Evolutionary conservation across 2,888 invertebrate genomes (phyloP).

Genomic region (Chymomyza procnemis): DNA sequence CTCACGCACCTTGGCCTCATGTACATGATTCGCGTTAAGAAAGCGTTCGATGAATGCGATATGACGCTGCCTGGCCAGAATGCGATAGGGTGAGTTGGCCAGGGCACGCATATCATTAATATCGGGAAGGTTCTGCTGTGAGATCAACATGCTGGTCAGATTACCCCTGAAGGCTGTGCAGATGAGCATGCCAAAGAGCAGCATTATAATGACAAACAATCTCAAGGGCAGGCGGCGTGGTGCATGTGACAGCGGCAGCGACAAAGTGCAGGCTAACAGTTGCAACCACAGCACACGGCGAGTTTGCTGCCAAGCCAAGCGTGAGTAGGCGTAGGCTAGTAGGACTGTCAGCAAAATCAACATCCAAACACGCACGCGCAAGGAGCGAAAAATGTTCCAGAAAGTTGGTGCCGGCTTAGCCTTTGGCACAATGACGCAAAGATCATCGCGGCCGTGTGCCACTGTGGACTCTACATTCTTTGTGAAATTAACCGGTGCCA

Average conservation of each 20-base stretch:
- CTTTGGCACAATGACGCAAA: slow-evolving; percentile 81
- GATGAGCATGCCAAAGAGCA: slow-evolving; percentile 75
- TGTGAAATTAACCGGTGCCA: slow-evolving; percentile 79
- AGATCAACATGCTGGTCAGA: slow-evolving; percentile 75
- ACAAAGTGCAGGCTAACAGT: slow-evolving; percentile 60
- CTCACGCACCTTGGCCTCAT: slow-evolving; percentile 66
- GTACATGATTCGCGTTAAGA: slow-evolving; percentile 70
- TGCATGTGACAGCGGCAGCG: slow-evolving; percentile 53
- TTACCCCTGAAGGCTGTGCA: slow-evolving; percentile 75
- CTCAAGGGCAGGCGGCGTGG: slow-evolving; percentile 50
- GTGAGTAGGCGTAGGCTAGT: slow-evolving; percentile 56
- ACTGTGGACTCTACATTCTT: slow-evolving; percentile 80
- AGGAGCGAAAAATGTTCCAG: slow-evolving; percentile 77
- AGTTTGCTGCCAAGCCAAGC: slow-evolving; percentile 30
- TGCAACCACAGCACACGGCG: slow-evolving; percentile 44
- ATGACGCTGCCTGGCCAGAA: slow-evolving; percentile 77
- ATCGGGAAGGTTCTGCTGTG: slow-evolving; percentile 69
- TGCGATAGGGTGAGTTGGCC: slow-evolving; percentile 71
- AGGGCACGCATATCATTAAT: slow-evolving; percentile 70
- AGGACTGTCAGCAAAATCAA: slow-evolving; percentile 52
- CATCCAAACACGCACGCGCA: slow-evolving; percentile 70
- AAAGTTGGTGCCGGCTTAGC: slow-evolving; percentile 80
- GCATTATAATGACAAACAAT: slow-evolving; percentile 72
- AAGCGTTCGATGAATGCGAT: slow-evolving; percentile 76
- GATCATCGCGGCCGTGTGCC: slow-evolving; percentile 80